Evolutionary conservation across 2,888 invertebrate genomes (phyloP).

Genomic region (Argyresthia albistria): DNA sequence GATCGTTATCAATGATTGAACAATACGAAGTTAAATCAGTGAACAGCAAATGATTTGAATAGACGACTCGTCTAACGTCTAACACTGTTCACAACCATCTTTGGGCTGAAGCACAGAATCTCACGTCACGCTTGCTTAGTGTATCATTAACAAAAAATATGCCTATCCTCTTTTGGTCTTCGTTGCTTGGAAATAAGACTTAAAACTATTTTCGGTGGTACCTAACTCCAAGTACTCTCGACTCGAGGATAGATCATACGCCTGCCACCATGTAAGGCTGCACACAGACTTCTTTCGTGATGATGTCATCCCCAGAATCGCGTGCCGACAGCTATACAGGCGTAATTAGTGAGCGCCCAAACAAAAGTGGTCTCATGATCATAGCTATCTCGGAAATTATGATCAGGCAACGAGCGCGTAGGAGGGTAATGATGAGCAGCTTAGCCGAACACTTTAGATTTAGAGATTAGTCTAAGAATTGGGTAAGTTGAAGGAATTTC

Average conservation of each 20-base stretch:
- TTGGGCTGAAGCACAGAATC: no score
- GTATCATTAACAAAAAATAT: no score
- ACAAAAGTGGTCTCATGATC: slow-evolving; percentile 41
- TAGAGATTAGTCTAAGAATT: background rate
- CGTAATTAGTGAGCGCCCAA: slow-evolving; percentile 42
- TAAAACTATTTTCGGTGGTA: no score
- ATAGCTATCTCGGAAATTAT: slow-evolving; percentile 45
- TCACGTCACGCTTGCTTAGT: no score
- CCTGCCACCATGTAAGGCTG: slow-evolving; percentile 59
- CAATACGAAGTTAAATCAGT: no score
- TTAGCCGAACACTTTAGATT: slow-evolving; percentile 3
- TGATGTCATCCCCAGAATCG: slow-evolving; percentile 53
- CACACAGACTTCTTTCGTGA: slow-evolving; percentile 40
- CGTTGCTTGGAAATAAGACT: no score
- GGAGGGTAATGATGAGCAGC: slow-evolving; percentile 31
- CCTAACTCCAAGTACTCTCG: slow-evolving; percentile 44
- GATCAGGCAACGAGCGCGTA: slow-evolving; percentile 48
- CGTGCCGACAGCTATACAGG: slow-evolving; percentile 17
- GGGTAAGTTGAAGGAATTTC: no score
- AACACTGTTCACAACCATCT: no score
- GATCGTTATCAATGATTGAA: no score
- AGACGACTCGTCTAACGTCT: no score
- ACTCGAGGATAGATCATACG: slow-evolving; percentile 48
- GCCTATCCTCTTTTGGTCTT: no score
- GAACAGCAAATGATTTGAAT: no score